Evolutionary conservation across 2,113 vertebrate species (phyloP), one percentile per base, ranked within the genome.

Genomic region (Mixornis gularis): DNA sequence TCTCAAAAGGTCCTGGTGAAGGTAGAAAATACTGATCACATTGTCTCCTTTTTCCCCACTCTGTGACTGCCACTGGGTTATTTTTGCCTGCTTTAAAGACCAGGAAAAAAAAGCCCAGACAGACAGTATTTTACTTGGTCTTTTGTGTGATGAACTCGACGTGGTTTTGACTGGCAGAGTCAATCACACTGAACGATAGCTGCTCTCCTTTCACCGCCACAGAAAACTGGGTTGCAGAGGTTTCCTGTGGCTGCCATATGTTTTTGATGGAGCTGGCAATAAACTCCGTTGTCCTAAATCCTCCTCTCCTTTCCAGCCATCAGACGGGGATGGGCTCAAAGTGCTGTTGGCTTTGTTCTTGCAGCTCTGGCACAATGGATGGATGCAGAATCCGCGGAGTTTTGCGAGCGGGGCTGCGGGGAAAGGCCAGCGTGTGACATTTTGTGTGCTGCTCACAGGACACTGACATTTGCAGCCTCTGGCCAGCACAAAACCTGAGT

Each of bases 391-490:
- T 65, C 77, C 16, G 0, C 5, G 58, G 80, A 36, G 62, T 53
- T 36, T 34, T 9, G 43, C 66, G 4, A 59, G 40, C 26, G 4
- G 66, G 22, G 3, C 32, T 83, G 71, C 36, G 17, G 52, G 3
- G 3, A 94, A 92, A 92, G 91, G 92, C 89, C 74, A 77, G 48
- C 43, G 0, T 26, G 55, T 94, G 96, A 91, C 92, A 91, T 95
- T 96, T 85, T 34, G 1, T 34, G 27, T 43, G 78, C 49, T 69
- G 69, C 80, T 95, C 78, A 17, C 81, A 66, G 87, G 81, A 66
- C 91, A 29, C 38, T 95, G 94, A 83, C 90, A 88, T 94, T 92
- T 95, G 84, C 94, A 85, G 89, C 40, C 69, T 24, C 32, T 79
- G 62, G 73, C 74, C 87, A 69, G 17, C 27, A n/a, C 32, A 76